phyloP scores from a whole-genome alignment of 2,797 vertebrate genomes.

The Ceryle rudis region DNA sequence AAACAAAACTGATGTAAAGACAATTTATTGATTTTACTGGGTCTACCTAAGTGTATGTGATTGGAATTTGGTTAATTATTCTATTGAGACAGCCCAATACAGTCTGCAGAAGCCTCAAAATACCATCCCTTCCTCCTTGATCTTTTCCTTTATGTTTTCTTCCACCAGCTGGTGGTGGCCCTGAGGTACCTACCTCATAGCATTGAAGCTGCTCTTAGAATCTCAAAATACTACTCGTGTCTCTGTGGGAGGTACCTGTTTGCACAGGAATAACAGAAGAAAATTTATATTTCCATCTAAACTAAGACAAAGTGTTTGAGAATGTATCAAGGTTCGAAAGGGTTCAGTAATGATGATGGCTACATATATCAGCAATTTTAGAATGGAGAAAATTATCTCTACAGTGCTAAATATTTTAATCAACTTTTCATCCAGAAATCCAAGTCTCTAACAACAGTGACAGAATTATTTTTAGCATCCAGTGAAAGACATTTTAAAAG shows the following conservation, averaged over 20 bases:
- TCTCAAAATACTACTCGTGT: background rate
- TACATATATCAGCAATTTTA: background rate
- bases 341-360: background rate
- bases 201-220: background rate
- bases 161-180: background rate
- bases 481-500: background rate
- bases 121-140: background rate
- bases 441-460: background rate
- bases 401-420: background rate
- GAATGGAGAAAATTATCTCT: background rate
- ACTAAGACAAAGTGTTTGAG: background rate
- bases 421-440: slow-evolving; percentile 4
- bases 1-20: background rate
- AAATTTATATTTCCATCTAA: background rate
- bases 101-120: background rate
- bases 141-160: background rate
- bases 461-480: background rate
- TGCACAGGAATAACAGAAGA: background rate
- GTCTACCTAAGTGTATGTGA: background rate
- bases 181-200: background rate
- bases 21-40: background rate
- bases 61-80: background rate
- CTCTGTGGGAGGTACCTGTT: background rate
- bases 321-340: background rate
- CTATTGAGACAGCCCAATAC: background rate